Base-by-base conservation (phyloP, 2,797 vertebrate species). In the Phoebastria nigripes region DNA sequence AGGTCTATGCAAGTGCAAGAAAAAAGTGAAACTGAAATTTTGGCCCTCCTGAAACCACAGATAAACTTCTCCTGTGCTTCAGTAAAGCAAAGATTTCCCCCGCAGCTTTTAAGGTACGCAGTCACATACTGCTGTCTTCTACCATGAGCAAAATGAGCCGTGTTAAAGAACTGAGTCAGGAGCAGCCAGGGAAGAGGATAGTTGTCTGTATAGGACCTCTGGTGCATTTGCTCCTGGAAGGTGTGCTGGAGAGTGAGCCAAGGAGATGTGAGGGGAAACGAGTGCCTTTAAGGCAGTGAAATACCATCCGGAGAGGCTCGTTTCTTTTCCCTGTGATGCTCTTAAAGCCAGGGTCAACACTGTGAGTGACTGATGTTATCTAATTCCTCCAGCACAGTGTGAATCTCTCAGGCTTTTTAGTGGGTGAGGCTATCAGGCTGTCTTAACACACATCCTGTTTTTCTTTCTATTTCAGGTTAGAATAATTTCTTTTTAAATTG, bases 401-500 rank as follows among this genome's bases (percentile, higher is more conserved):
- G 78, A 72, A 72, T 69, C 58, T 95, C 67, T 67, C 54, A 59
- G 59, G 85, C 47, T 59, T 78, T 95, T 90, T 63, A 73, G 39
- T 0, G 0, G 20, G 26, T 9, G 15, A 90, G 37, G 29, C n/a
- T 51, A 46, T 88, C 67, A 92, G 46, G 44, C 65, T 79, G 51
- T 87, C 44, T 74, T 89, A 80, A 63, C 58, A 58, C 39, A 59
- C 18, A 25, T 51, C 71, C 49, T 49, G 10, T n/a, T 91, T 93
- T 79, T 62, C 70, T 69, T 81, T 89, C 54, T 93, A 29, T 56
- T 89, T 95, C 74, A 69, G 54, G 82, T 77, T 90, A 90, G 41
- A 94, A 90, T 52, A 54, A 77, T 87, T 89, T 77, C 44, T 93
- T 90, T 90, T 87, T 33, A 37, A 92, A 89, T 37, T 70, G 41